Evolutionary conservation across 1,140 invertebrate species (phyloP), one percentile per base, ranked within the genome.

Genomic region (Cydia splendana): DNA sequence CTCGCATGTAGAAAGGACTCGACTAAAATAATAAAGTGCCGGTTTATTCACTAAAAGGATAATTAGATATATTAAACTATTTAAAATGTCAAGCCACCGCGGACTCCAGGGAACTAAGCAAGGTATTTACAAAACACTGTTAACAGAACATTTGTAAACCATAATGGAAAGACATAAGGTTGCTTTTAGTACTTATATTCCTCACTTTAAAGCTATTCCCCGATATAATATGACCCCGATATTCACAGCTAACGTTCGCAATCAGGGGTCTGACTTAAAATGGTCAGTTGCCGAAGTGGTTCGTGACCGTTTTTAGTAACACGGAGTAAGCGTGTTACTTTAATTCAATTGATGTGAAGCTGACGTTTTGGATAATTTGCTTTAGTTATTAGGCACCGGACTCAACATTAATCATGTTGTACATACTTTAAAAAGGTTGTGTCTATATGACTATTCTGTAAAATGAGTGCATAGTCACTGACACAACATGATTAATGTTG

Each of bases 11-110:
- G 53, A 57, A 57, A 57, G n/a, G 7, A 18, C 15, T 57, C 15
- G 53, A 57, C 53, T 57, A 57, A 18, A n/a, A 57, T 48, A 57
- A 57, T 57, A 57, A 57, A 57, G 53, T 18, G n/a, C 53, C 53
- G 7, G 53, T 57, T 57, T 57, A 57, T 57, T 57, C 53, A 57
- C 53, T 57, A 57, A 57, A 57, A 57, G 53, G 53, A 57, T 57
- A 57, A 57, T 57, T 57, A 18, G 53, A 57, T 57, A 57, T 57
- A 57, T 57, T 57, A 18, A 57, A 57, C 15, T 18, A 57, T 57
- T 57, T 57, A 57, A 57, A 57, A 57, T 57, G 53, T 57, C 53
- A 57, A 57, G 45, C 45, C 45, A 7, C 4, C 7, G n/a, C 53
- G 53, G 53, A 18, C 53, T 57, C 5, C 20, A 12, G 53, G n/a